Conservation (phyloP, 2,113 vertebrate genomes). For the Pteropus alecto region DNA sequence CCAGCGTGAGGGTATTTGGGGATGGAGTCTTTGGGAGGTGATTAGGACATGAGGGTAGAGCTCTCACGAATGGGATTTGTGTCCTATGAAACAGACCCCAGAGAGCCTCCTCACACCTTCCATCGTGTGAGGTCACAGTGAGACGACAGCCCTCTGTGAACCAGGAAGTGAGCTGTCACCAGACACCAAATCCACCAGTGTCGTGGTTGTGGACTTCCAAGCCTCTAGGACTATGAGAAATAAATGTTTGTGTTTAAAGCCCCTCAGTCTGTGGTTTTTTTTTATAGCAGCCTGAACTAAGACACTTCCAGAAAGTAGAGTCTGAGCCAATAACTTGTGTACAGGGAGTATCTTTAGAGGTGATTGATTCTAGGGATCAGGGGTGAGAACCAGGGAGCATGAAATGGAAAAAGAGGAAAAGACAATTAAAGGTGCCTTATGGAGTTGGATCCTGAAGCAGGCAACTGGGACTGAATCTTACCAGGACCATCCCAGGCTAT, state of each 20-base stretch:
- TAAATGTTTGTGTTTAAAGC: neutral
- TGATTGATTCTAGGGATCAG: neutral
- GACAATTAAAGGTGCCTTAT: neutral
- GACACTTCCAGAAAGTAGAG: neutral
- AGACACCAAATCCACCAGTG: neutral
- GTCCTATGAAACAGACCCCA: neutral
- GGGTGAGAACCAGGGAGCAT: neutral
- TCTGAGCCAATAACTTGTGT: neutral
- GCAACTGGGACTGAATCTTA: neutral
- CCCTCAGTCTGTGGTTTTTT: neutral
- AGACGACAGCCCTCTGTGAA: neutral
- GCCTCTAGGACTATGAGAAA: neutral
- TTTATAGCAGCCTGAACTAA: neutral
- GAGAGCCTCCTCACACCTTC: neutral
- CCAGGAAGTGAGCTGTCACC: neutral
- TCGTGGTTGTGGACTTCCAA: neutral
- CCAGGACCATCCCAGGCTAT: neutral
- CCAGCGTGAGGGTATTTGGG: neutral
- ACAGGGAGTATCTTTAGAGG: neutral
- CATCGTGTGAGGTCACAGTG: neutral
- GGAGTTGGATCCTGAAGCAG: neutral
- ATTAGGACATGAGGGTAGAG: neutral
- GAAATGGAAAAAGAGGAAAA: neutral
- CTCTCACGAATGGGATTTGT: neutral
- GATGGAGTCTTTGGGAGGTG: neutral